Evolutionary conservation across 2,113 vertebrate genomes (phyloP), one percentile per base, ranked within the genome.

Genomic region (Puma concolor): DNA sequence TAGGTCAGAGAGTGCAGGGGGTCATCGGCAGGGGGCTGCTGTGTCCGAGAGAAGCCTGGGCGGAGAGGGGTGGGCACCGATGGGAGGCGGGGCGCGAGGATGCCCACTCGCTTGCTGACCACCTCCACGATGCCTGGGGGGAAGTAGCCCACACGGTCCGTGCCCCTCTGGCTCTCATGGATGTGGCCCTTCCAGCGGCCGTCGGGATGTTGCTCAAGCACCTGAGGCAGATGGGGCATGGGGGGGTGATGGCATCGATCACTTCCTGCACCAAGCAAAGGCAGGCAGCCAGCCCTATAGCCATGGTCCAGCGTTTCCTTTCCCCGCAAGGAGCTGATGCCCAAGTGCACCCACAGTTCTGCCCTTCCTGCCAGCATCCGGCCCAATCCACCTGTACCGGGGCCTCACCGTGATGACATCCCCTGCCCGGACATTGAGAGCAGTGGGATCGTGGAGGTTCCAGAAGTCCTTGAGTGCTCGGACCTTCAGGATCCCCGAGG

Each of bases 141-240:
- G 87, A 99, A 99, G 98, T 99, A 99, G 83, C 99, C 99, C 0
- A 99, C 99, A 0, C 99, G 99, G 97, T 99, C 99, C 0, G 99
- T 99, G 96, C 99, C 99, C 83, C 99, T 99, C 98, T 99, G 99
- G 86, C 98, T 88, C 9, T 99, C 99, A 0, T 99, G 99, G 98
- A 99, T 99, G 94, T 99, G 99, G 36, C 99, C 99, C 98, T 99
- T 99, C 99, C 99, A 99, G 38, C 99, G 99, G 38, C 99, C 99
- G 0, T 99, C 99, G 0, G 99, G 98, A 54, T 99, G 99, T 98
- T 99, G 99, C 98, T 99, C 99, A 93, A 99, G 98, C 50, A 99
- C 99, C 99, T 99, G 98, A 3, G 0, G 2, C 1, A 96, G 96
- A 80, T 1, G 12, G 84, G 0, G 9, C 19, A 19, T 15, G 74